These are phyloP conservation scores for Zoanthus gigantus DNA, from an alignment of 92 coral and sea anemone genomes.

Conservation along the genomic window DNA sequence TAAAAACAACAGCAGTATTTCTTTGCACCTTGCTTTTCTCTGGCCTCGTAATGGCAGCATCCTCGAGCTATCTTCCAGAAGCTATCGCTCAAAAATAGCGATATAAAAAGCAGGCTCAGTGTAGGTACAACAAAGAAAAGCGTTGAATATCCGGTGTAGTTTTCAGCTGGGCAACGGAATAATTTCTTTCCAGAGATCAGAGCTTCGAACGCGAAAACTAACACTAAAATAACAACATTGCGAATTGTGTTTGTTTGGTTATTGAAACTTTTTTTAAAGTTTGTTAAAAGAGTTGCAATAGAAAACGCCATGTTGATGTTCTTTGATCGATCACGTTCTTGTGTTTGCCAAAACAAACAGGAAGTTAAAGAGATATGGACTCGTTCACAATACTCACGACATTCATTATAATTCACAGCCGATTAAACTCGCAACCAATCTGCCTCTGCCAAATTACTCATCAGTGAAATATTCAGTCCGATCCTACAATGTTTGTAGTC, in stretches of 20 bases:
- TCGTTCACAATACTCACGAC: no score
- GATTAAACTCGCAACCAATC: no score
- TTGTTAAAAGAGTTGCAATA: constrained; percentile 70
- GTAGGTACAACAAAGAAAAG: constrained; percentile 77
- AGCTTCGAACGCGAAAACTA: constrained; percentile 78
- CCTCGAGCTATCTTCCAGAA: constrained; percentile 75
- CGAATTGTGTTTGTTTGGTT: constrained; percentile 72
- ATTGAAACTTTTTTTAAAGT: constrained; percentile 67
- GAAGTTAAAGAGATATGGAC: no score
- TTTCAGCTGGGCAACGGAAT: constrained; percentile 67
- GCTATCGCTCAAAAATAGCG: constrained; percentile 71
- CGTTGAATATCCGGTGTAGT: constrained; percentile 61
- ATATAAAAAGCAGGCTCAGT: constrained; percentile 57
- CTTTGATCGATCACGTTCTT: not conserved
- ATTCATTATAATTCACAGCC: no score
- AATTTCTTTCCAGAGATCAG: constrained; percentile 66
- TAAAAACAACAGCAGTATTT: constrained; percentile 64
- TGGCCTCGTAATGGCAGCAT: constrained; percentile 70
- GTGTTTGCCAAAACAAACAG: not conserved
- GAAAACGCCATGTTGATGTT: constrained; percentile 62
- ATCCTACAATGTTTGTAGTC: no score
- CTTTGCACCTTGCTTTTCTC: constrained; percentile 49
- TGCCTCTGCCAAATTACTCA: not conserved
- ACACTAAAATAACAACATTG: constrained; percentile 64
- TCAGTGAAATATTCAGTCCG: no score